These are phyloP conservation scores for Aegotheles bennettii DNA, from an alignment of 2,113 vertebrate genomes.

Conservation along the genomic window DNA sequence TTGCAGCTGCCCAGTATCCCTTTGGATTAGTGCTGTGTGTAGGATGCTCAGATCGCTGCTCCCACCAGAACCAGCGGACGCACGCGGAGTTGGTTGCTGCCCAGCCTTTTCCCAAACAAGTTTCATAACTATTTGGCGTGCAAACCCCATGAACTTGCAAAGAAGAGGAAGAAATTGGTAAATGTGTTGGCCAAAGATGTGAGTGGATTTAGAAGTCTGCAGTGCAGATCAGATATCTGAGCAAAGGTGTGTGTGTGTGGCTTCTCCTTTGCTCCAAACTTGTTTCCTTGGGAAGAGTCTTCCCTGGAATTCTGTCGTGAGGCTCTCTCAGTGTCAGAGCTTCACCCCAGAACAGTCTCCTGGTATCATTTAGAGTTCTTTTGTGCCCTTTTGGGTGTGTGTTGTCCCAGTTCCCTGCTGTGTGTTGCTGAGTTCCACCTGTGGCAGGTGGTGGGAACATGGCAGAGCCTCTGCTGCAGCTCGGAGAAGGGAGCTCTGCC, in stretches of 20 bases:
- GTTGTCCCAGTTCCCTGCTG: neutral
- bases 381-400: neutral
- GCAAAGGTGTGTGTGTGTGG: neutral
- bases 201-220: neutral
- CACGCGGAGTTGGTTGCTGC: neutral
- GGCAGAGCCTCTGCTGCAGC: neutral
- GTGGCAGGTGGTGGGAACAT: neutral
- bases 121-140: neutral
- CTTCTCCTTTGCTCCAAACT: neutral
- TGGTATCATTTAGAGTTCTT: rapidly evolving
- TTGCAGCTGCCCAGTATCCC: neutral
- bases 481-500: neutral
- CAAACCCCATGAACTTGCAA: neutral
- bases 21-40: neutral
- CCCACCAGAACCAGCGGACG: neutral
- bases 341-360: neutral
- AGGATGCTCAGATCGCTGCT: neutral
- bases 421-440: neutral
- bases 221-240: neutral
- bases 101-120: neutral
- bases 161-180: neutral
- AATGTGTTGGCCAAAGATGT: neutral
- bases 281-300: neutral
- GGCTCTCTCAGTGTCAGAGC: neutral
- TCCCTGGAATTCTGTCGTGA: neutral